Conservation (phyloP, 2,797 vertebrate species). For the Hypotaenidia okinawae region DNA sequence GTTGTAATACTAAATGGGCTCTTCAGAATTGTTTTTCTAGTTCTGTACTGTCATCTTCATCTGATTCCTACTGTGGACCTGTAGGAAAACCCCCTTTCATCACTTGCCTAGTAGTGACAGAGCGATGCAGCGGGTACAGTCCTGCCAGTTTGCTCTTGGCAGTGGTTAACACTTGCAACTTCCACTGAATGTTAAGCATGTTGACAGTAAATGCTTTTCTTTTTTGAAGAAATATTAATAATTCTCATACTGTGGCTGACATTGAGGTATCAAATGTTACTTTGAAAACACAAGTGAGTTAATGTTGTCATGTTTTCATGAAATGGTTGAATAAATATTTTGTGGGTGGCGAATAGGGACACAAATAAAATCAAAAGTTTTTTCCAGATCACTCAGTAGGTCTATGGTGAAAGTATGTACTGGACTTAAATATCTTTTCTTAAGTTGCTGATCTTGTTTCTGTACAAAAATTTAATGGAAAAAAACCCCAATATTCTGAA, state of each 20-base stretch:
- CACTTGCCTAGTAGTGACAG: background rate
- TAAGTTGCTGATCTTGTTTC: background rate
- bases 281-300: background rate
- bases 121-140: background rate
- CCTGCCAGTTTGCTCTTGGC: accelerated
- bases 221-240: background rate
- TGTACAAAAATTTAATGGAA: background rate
- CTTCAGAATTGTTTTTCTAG: background rate
- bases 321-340: background rate
- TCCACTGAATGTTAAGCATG: background rate
- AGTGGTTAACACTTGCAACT: background rate
- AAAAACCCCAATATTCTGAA: background rate
- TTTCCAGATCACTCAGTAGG: background rate
- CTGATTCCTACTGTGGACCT: background rate
- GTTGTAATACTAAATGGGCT: background rate
- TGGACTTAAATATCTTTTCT: background rate
- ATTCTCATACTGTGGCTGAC: background rate
- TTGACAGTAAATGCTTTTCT: background rate
- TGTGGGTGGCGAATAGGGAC: background rate
- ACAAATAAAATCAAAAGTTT: background rate
- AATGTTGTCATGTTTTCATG: background rate
- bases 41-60: background rate
- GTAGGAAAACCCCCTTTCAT: background rate
- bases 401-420: background rate
- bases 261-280: background rate